Evolutionary conservation across 2,888 invertebrate genomes (phyloP), one percentile per base, ranked within the genome.

Genomic region (Nemotelus nigrinus): DNA sequence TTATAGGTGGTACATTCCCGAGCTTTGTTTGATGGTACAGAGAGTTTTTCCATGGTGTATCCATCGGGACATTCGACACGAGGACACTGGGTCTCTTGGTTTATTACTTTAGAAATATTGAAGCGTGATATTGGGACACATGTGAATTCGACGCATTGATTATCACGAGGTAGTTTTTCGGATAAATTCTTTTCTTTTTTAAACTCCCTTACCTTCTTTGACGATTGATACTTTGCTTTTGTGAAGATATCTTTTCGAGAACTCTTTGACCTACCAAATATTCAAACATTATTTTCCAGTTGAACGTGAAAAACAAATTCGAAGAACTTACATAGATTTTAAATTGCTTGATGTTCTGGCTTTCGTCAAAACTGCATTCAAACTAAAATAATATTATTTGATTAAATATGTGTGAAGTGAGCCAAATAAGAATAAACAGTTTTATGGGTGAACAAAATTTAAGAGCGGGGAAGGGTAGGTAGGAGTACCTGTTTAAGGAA

Each of bases 1-100:
- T 89, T 88, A 84, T 92, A 93, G 80, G 90, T 91, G 64, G 81
- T 82, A 78, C 91, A 91, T 64, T 87, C 86, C n/a, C 87, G 84
- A 2, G 84, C 82, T 75, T 85, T 85, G 44, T 83, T 80, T 8
- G 80, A 80, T 2, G 85, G 84, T 79, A 84, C 84, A 0, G 81
- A 82, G 53, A 91, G 90, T 79, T 90, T 82, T 71, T 88, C 88
- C 1, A 91, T 85, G 5, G 88, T 86, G 83, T 92, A 93, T 1
- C 89, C 89, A 0, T 88, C 85, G 0, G 92, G 93, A 82, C 94
- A 94, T 7, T 83, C 81, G 2, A 89, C 88, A 5, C 88, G 84
- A 0, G 89, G 88, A 82, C 91, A 91, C 64, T 58, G 58, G 45
- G 67, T 68, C 6, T 47, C n/a, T 74, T 76, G 74, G 0, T 65